Evolutionary conservation across 2,113 vertebrate species (phyloP).

Genomic region (Alaudala cheleensis): DNA sequence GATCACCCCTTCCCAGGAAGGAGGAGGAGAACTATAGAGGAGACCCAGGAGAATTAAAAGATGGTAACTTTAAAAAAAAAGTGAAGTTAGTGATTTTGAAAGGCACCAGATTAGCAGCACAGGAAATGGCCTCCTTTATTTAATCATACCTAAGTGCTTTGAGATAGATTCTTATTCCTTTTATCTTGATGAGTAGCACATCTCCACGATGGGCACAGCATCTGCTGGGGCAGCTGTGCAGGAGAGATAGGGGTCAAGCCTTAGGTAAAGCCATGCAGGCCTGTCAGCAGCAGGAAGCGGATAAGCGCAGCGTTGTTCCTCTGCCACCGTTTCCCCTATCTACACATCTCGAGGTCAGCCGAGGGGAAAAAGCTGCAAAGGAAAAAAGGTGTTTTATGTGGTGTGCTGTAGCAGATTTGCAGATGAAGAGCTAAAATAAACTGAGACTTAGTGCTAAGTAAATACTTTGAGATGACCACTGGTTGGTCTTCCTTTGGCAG

Average conservation of each 20-base stretch:
- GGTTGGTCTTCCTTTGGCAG: neutral
- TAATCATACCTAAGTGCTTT: conserved; percentile 65
- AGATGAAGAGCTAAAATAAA: conserved; percentile 2
- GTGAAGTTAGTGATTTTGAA: conserved; percentile 60
- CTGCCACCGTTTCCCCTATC: neutral
- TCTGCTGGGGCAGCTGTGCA: conserved; percentile 46
- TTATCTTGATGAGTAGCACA: conserved; percentile 60
- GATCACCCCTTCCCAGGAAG: conserved; percentile 50
- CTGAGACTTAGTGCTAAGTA: neutral
- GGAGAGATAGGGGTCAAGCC: conserved; percentile 49
- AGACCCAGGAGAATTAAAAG: conserved; percentile 49
- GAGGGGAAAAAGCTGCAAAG: neutral
- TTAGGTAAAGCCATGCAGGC: neutral
- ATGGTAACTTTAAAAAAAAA: conserved; percentile 46
- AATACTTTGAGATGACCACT: neutral
- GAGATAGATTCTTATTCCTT: conserved; percentile 56
- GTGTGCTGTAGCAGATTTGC: neutral
- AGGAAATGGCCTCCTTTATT: conserved; percentile 67
- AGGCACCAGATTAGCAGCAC: conserved; percentile 54
- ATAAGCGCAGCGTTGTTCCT: neutral
- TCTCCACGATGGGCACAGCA: conserved; percentile 22
- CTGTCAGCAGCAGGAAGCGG: conserved; percentile 24
- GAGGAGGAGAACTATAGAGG: conserved; percentile 34
- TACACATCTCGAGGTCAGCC: neutral
- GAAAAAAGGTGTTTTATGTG: neutral